A percentile compares a stretch with the other conserved stretches of the same genome.
These are phyloP conservation scores for Balaenoptera acutorostrata DNA, from an alignment of 2,113 vertebrate species.

Conservation along the genomic window DNA sequence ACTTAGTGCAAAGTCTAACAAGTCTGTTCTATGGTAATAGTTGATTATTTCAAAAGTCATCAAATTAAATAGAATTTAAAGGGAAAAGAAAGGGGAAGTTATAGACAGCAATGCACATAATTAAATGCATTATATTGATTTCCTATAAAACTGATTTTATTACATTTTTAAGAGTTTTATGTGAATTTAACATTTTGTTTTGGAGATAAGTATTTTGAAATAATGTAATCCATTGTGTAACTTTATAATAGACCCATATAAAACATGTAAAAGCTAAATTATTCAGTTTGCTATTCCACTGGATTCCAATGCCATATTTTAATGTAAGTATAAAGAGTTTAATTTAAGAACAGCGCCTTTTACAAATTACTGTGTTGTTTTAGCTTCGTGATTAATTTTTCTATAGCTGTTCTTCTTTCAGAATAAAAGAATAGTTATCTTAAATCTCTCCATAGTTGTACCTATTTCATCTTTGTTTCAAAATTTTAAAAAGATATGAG, in stretches of 20 bases:
- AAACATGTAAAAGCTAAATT: background rate
- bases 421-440: background rate
- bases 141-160: background rate
- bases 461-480: slow-evolving; percentile 10
- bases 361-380: background rate
- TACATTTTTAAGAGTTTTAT: background rate
- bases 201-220: background rate
- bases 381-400: background rate
- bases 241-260: background rate
- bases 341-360: background rate
- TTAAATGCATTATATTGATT: background rate
- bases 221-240: background rate
- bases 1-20: background rate
- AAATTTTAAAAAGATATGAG: background rate
- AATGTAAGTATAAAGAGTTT: background rate
- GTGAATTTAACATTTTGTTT: slow-evolving; percentile 13
- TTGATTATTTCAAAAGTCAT: slow-evolving; percentile 13
- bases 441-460: background rate
- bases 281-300: background rate
- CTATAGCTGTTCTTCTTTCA: background rate
- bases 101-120: background rate
- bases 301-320: background rate
- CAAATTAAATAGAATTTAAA: background rate
- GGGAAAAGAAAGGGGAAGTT: background rate
- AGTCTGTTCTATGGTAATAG: background rate